Conservation (phyloP, 2,113 vertebrate genomes). For the Saguinus midas region DNA sequence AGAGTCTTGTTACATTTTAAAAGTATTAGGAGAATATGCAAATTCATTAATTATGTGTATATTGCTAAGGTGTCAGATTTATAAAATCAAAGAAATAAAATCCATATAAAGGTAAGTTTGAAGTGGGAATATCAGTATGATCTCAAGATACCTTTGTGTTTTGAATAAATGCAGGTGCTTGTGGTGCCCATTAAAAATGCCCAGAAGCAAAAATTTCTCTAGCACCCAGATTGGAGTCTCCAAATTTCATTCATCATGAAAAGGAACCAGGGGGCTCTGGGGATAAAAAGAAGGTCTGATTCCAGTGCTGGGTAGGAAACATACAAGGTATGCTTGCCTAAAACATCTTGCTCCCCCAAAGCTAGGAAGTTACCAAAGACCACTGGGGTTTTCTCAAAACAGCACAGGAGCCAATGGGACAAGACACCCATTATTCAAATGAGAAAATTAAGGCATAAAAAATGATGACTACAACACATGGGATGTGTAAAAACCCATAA, state of each 20-base stretch:
- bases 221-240: neutral
- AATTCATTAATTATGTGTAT: neutral
- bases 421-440: neutral
- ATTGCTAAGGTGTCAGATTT: neutral
- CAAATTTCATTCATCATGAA: neutral
- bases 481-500: too few species aligned
- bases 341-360: neutral
- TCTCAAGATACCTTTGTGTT: neutral
- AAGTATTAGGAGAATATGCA: neutral
- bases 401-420: accelerated
- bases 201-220: neutral
- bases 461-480: too few species aligned
- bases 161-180: neutral
- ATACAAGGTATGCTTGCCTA: accelerated
- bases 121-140: neutral
- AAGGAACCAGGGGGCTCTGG: neutral
- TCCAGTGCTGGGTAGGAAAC: neutral
- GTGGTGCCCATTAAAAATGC: neutral
- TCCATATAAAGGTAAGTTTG: neutral
- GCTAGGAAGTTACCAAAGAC: neutral
- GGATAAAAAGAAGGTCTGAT: neutral
- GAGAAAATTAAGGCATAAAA: neutral
- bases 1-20: neutral
- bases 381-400: neutral
- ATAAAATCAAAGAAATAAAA: neutral